These are phyloP conservation scores for Acanthopleura granulata DNA, from an alignment of 2,888 invertebrate genomes.

Conservation along the genomic window DNA sequence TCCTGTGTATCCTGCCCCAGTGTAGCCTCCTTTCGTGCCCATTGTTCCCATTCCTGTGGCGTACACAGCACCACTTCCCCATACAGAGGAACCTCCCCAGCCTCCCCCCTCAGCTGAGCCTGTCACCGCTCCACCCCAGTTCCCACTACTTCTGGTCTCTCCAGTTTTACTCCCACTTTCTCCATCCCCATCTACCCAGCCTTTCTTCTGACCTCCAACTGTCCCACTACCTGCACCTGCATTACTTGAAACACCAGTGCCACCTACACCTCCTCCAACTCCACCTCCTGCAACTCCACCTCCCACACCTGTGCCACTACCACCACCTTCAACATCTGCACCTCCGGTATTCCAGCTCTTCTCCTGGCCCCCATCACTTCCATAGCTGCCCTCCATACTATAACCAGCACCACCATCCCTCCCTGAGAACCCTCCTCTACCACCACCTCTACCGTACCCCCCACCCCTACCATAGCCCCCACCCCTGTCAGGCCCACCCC, in stretches of 20 bases:
- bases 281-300: not conserved
- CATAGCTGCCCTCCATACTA: not conserved
- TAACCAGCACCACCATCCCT: slow-evolving; percentile 9
- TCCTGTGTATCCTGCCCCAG: too few relatives aligned
- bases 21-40: too few relatives aligned
- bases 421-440: slow-evolving; percentile 10
- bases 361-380: not conserved
- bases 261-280: not conserved
- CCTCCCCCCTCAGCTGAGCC: too few relatives aligned
- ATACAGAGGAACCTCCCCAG: too few relatives aligned
- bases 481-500: too few relatives aligned
- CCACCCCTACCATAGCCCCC: too few relatives aligned
- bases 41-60: too few relatives aligned
- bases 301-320: too few relatives aligned
- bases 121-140: not conserved
- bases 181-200: not conserved
- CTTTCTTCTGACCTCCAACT: not conserved
- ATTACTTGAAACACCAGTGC: not conserved
- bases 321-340: too few relatives aligned
- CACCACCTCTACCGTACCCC: not conserved
- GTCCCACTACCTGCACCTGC: not conserved
- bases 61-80: too few relatives aligned
- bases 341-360: not conserved
- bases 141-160: not conserved
- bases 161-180: not conserved